Base-by-base conservation (phyloP, 30 jellyfish, hydroid and myxozoan species). In the Clytia hemisphaerica region DNA sequence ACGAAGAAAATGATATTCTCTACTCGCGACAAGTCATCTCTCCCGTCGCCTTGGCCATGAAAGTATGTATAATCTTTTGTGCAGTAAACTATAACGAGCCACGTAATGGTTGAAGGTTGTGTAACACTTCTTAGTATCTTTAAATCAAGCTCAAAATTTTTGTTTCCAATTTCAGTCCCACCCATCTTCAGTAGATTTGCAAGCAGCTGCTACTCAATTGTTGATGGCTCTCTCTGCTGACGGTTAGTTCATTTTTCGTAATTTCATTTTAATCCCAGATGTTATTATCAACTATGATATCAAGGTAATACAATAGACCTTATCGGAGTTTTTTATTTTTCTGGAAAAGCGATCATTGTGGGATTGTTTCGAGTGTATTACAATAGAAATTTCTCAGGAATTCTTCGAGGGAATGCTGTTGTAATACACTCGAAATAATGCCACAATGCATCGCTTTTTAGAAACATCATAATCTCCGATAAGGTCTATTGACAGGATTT, bases 21-120 rank as follows among this genome's bases (percentile, higher is more conserved):
- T 83, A 72, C 37, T 37, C 88, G 28, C 55, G 71, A 37, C 85
- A 83, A 61, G 64, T 74, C 10, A 74, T 83, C 0, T 83, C 95
- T 15, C 95, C 95, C 0, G 95, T 83, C 36, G 95, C 95, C 6
- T 63, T 83, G 61, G 95, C 95, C 3, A 83, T 83, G 95, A 83
- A 83, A 81, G 95, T 83, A 71, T 62, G 66, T 10, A 6, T 14
- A 9, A 4, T 10, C 14, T 42, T 42, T 9, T 42, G 53, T 42
- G 12, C n/a, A 42, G n/a, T 9, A 12, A 42, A n/a, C n/a, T 9
- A 9, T 42, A 12, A n/a, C 53, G 15, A 42, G n/a, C n/a, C n/a
- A n/a, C n/a, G n/a, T n/a, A n/a, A n/a, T n/a, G 10, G n/a, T 10
- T 7, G 53, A 7, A 40, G 15, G n/a, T n/a, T 40, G 53, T 10